Percentiles rank a stretch among this genome's conserved stretches.
phyloP scores from a whole-genome alignment of 2,888 invertebrate genomes.

The Leistus spinibarbis region DNA sequence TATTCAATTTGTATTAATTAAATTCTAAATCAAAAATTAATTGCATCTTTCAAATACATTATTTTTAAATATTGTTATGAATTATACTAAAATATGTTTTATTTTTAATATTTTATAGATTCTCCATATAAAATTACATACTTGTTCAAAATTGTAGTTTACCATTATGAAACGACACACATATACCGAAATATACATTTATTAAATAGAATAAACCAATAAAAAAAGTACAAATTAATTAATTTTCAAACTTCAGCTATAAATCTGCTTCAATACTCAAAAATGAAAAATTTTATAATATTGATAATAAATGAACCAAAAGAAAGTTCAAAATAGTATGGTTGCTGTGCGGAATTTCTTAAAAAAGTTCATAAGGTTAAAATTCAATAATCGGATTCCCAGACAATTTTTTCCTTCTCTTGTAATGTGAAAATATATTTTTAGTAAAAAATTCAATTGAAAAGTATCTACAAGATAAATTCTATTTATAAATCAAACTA shows the following conservation, averaged over 20 bases:
- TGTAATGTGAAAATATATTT: background rate
- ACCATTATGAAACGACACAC: background rate
- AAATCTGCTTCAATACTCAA: background rate
- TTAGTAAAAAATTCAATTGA: background rate
- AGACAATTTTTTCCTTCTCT: background rate
- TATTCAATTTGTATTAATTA: no score
- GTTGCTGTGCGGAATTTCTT: background rate
- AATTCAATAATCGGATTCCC: background rate
- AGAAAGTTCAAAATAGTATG: background rate
- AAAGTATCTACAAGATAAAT: background rate
- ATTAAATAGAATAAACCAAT: background rate
- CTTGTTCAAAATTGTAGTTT: no score
- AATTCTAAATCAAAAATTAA: no score
- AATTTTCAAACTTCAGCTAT: background rate
- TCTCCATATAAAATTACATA: no score
- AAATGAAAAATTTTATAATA: background rate
- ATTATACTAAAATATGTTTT: no score
- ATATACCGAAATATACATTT: background rate
- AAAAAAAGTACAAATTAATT: background rate
- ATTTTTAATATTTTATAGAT: no score
- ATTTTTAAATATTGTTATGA: no score
- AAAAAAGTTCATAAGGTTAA: background rate
- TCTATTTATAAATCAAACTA: background rate
- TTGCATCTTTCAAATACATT: no score
- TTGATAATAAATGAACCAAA: background rate